Evolutionary conservation across 2,797 vertebrate species (phyloP).

Genomic region (Hipposideros larvatus): DNA sequence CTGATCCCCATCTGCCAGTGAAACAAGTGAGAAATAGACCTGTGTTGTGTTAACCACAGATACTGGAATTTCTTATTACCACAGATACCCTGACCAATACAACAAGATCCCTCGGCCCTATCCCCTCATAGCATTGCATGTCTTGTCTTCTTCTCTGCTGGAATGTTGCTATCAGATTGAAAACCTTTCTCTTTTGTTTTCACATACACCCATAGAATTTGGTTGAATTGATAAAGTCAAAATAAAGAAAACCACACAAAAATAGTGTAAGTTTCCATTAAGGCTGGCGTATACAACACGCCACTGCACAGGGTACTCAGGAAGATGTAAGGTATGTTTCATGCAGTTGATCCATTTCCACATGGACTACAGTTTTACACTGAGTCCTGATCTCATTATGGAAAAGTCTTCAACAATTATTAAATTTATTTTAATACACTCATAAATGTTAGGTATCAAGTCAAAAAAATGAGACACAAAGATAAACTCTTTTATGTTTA

Average conservation of each 20-base stretch:
- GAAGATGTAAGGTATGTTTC: neutral
- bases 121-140: fast-evolving
- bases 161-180: neutral
- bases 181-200: neutral
- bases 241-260: neutral
- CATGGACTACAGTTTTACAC: neutral
- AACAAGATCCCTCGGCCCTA: neutral
- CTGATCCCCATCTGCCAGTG: neutral
- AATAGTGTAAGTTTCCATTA: neutral
- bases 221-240: neutral
- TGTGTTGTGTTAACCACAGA: neutral
- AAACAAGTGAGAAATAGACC: neutral
- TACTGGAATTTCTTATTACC: neutral
- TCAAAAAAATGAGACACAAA: neutral
- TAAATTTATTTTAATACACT: neutral
- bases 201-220: neutral
- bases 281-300: neutral
- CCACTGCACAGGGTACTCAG: neutral
- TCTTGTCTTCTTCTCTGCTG: neutral
- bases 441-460: neutral
- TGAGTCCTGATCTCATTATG: neutral
- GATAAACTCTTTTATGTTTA: neutral
- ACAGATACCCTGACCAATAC: neutral
- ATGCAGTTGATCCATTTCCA: neutral
- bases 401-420: neutral